Conservation (phyloP, 1,140 invertebrate species). For the Pentalonia nigronervosa region DNA sequence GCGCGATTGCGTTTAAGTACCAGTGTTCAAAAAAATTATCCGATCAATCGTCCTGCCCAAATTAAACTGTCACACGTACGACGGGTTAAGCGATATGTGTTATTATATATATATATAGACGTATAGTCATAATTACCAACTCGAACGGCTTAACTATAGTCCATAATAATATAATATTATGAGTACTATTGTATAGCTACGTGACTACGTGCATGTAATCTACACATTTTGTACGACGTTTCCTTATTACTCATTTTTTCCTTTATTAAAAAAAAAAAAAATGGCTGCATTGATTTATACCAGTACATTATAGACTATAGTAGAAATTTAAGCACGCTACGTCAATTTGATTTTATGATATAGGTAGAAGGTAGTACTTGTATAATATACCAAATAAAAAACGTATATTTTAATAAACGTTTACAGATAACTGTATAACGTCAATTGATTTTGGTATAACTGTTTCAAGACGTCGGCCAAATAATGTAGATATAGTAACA, state of each 20-base stretch:
- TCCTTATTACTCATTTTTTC: background rate
- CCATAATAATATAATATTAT: background rate
- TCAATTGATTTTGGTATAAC: background rate
- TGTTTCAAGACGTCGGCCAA: constrained; percentile 2
- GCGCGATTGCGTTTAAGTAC: background rate
- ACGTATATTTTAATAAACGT: background rate
- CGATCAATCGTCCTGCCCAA: background rate
- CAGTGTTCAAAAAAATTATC: background rate
- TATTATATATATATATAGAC: background rate
- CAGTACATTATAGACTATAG: background rate
- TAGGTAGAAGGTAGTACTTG: background rate
- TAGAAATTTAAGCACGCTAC: background rate
- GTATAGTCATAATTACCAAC: background rate
- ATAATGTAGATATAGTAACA: background rate
- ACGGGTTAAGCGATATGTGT: background rate
- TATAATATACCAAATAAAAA: background rate
- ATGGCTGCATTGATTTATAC: background rate
- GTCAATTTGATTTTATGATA: background rate
- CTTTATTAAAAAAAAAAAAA: background rate
- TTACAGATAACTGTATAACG: background rate
- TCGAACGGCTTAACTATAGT: background rate
- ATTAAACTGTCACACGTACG: background rate
- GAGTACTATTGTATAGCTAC: background rate
- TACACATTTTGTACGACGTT: background rate
- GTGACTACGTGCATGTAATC: background rate